These are phyloP conservation scores for Reticulitermes speratus DNA, from an alignment of 1,140 invertebrate species.

Conservation along the genomic window DNA sequence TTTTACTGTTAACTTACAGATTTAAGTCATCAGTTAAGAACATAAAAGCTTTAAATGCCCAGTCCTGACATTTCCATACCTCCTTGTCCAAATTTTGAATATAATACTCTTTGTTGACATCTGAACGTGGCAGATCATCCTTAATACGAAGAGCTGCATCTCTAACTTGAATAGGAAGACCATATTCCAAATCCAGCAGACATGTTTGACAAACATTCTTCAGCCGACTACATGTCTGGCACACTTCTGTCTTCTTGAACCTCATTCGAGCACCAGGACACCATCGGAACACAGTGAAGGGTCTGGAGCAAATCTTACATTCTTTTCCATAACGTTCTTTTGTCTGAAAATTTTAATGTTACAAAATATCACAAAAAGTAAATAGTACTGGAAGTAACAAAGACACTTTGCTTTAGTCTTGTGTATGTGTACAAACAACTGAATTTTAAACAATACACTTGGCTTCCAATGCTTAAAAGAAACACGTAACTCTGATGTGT, in stretches of 20 bases:
- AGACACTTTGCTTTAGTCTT: too few relatives aligned
- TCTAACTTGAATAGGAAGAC: slow-evolving; percentile 89
- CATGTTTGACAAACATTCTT: slow-evolving; percentile 99
- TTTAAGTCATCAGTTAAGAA: too few relatives aligned
- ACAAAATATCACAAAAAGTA: slow-evolving; percentile 35
- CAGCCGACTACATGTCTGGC: slow-evolving; percentile 96
- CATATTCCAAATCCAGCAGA: slow-evolving; percentile 96
- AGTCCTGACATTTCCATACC: slow-evolving; percentile 45
- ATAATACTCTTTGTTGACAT: slow-evolving; percentile 99
- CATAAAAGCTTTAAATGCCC: too few relatives aligned
- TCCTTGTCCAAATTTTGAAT: slow-evolving; percentile 92
- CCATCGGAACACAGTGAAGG: slow-evolving; percentile 98
- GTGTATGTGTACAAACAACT: too few relatives aligned
- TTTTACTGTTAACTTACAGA: not conserved
- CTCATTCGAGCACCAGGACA: slow-evolving; percentile 98
- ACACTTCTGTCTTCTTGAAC: slow-evolving; percentile 99
- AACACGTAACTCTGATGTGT: too few relatives aligned
- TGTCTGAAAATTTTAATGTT: slow-evolving; percentile 66
- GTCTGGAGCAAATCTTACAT: slow-evolving; percentile 97
- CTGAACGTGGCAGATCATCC: slow-evolving; percentile 93
- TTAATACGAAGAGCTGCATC: slow-evolving; percentile 94
- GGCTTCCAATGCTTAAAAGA: too few relatives aligned
- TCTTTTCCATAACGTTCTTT: slow-evolving; percentile 99
- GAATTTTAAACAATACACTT: too few relatives aligned
- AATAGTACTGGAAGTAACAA: not conserved